Percentiles rank a stretch among this genome's conserved stretches.
These are phyloP conservation scores for Euwallacea similis DNA, from an alignment of 1,140 invertebrate genomes.

Conservation along the genomic window DNA sequence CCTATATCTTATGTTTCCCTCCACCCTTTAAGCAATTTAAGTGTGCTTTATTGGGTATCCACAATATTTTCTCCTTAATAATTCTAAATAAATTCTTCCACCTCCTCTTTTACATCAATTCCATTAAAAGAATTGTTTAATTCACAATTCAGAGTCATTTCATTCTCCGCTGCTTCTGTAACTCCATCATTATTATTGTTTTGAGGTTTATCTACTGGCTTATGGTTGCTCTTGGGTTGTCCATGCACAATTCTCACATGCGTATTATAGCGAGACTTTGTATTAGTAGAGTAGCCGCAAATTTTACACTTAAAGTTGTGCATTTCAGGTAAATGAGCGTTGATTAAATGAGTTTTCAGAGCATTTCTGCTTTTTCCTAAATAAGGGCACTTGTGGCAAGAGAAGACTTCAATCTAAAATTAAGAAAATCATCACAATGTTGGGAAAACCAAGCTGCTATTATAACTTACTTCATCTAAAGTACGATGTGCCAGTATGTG, in stretches of 20 bases:
- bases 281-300: constrained; percentile 18
- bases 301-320: constrained; percentile 15
- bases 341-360: constrained; percentile 19
- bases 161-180: too few relatives aligned
- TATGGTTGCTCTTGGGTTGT: constrained; percentile 2
- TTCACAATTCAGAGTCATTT: too few relatives aligned
- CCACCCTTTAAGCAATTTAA: too few relatives aligned
- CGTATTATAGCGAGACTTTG: constrained; percentile 10
- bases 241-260: constrained; percentile 20
- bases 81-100: too few relatives aligned
- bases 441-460: too few relatives aligned
- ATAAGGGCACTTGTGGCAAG: constrained; percentile 28
- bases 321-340: constrained; percentile 24
- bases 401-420: constrained; percentile 23
- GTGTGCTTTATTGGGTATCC: too few relatives aligned
- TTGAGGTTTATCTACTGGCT: too few relatives aligned
- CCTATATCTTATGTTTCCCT: too few relatives aligned
- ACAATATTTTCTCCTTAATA: too few relatives aligned
- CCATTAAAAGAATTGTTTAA: too few relatives aligned
- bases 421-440: neutral
- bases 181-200: too few relatives aligned
- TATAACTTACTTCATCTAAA: constrained; percentile 17
- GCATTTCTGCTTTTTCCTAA: constrained; percentile 14
- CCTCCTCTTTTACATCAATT: too few relatives aligned
- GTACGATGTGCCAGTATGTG: constrained; percentile 22